These are phyloP conservation scores for Galaxias olidus DNA, from an alignment of 2,797 vertebrate species.

Conservation along the genomic window DNA sequence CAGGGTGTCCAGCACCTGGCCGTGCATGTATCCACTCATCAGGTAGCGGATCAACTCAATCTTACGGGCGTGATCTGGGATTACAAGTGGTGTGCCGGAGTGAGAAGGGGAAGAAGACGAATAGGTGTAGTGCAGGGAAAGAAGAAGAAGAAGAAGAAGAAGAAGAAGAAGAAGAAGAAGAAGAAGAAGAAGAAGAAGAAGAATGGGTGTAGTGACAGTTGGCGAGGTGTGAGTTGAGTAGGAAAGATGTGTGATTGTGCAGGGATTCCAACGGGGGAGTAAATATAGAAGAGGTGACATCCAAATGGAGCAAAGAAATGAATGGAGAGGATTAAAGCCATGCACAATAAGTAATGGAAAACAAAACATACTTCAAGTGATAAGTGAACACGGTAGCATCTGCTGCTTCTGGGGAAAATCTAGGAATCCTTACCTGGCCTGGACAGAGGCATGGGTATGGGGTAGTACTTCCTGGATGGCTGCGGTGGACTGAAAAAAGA, in stretches of 20 bases:
- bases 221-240: not conserved
- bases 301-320: slow-evolving; percentile 58
- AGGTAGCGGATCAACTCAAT: slow-evolving; percentile 91
- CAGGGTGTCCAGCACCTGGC: slow-evolving; percentile 84
- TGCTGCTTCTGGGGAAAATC: too few relatives aligned
- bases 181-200: slow-evolving; percentile 42
- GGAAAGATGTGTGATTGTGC: not conserved
- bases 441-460: slow-evolving; percentile 96
- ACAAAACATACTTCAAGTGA: too few relatives aligned
- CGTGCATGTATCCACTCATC: slow-evolving; percentile 87
- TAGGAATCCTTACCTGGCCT: slow-evolving; percentile 85
- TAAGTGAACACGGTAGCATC: too few relatives aligned
- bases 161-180: slow-evolving; percentile 41
- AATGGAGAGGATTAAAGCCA: not conserved
- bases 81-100: slow-evolving; percentile 27
- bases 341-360: too few relatives aligned
- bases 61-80: slow-evolving; percentile 89
- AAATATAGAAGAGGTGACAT: slow-evolving; percentile 43
- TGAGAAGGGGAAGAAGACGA: slow-evolving; percentile 7
- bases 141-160: slow-evolving; percentile 6
- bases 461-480: slow-evolving; percentile 90
- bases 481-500: slow-evolving; percentile 82
- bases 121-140: slow-evolving; percentile 16
- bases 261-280: slow-evolving; percentile 10
- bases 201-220: slow-evolving; percentile 26